Evolutionary conservation across 2,888 invertebrate genomes (phyloP).

Genomic region (Spisula subtruncata): DNA sequence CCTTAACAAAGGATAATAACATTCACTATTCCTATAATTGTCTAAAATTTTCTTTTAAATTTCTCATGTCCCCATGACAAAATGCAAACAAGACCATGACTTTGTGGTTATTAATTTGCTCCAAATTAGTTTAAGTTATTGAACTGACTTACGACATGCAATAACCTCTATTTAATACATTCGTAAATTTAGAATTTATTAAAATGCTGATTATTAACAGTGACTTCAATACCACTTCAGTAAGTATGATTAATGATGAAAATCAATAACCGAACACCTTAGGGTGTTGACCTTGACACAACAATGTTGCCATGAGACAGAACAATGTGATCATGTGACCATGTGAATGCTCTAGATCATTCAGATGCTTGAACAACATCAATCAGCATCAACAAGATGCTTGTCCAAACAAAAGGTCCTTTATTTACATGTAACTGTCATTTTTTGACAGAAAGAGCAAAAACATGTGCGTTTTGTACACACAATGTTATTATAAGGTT

Average conservation of each 20-base stretch:
- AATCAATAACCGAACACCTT: conserved; percentile 22
- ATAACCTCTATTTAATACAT: too few species aligned
- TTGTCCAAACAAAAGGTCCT: conserved; percentile 28
- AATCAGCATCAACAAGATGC: conserved; percentile 34
- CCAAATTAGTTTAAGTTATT: too few species aligned
- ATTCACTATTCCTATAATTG: too few species aligned
- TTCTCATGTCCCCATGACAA: too few species aligned
- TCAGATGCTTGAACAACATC: conserved; percentile 17
- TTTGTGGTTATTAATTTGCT: too few species aligned
- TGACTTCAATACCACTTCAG: background rate
- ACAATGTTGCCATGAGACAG: conserved; percentile 24
- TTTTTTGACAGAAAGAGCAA: background rate
- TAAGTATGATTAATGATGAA: background rate
- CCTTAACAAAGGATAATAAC: too few species aligned
- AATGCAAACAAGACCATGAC: too few species aligned
- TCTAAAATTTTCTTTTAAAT: too few species aligned
- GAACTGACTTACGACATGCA: too few species aligned
- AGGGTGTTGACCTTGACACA: conserved; percentile 24
- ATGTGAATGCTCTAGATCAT: conserved; percentile 1
- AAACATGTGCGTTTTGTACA: background rate
- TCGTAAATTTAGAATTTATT: too few species aligned
- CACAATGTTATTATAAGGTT: background rate
- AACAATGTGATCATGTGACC: too few species aligned
- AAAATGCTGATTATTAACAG: too few species aligned
- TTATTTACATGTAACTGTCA: conserved; percentile 25